Conservation (phyloP, 2,113 vertebrate species). For the Thomomys bottae region DNA sequence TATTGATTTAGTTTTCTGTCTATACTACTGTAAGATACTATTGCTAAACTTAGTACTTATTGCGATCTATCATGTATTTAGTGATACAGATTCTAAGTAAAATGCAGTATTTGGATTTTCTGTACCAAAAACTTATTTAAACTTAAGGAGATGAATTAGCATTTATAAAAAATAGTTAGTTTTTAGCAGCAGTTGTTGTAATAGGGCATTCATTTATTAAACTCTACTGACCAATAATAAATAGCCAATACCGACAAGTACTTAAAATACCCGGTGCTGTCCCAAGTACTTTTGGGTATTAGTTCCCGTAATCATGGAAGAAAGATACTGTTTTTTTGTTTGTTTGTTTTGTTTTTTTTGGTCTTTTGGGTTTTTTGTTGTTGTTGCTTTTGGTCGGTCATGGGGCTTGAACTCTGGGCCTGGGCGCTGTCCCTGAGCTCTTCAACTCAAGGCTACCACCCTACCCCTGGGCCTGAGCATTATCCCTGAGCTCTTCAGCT, state of each 20-base stretch:
- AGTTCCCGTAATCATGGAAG: slow-evolving; percentile 30
- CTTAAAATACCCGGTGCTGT: slow-evolving; percentile 39
- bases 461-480: no score
- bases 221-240: slow-evolving; percentile 20
- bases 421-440: no score
- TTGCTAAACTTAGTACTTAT: slow-evolving; percentile 32
- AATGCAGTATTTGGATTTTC: slow-evolving; percentile 33
- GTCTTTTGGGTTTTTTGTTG: no score
- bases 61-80: slow-evolving; percentile 19
- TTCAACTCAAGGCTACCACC: no score
- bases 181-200: slow-evolving; percentile 30
- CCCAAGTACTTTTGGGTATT: slow-evolving; percentile 31
- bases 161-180: slow-evolving; percentile 32
- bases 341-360: no score
- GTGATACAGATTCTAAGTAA: slow-evolving; percentile 1
- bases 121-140: slow-evolving; percentile 5
- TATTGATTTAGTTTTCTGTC: slow-evolving; percentile 33
- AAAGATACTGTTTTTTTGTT: background rate
- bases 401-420: no score
- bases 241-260: slow-evolving; percentile 10
- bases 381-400: no score
- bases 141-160: background rate
- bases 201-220: slow-evolving; percentile 35
- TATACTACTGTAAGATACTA: background rate
- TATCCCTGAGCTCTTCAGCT: no score